Base-by-base conservation (phyloP, 2,797 vertebrate species). In the Parambassis ranga region DNA sequence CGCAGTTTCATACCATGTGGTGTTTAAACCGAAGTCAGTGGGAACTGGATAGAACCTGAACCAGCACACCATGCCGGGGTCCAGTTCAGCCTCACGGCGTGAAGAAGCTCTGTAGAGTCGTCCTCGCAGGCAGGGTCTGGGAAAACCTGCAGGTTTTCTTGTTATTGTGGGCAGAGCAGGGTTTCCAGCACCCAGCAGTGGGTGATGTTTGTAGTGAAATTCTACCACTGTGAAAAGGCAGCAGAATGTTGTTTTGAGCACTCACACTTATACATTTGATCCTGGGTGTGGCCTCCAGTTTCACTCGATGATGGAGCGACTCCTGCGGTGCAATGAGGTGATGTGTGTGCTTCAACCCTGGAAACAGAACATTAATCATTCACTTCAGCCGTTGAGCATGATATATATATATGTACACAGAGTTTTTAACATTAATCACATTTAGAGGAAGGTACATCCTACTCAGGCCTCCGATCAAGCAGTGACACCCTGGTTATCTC, bases 101-200 rank as follows among this genome's bases (percentile, higher is more conserved):
- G 82, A 56, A 5, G 28, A 57, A 65, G 13, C 33, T 6, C 58
- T 65, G 32, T 0, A n/a, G 32, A 35, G 13, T 58, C 24, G 1
- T 68, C 62, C 46, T 68, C 53, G 15, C 49, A 48, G 71, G 62
- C 48, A 8, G 66, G 19, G 78, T 84, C 67, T 89, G 84, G 65
- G 87, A 88, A 85, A 74, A 65, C 23, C 87, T 69, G 77, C 81
- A 37, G 85, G 87, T 63, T 47, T 14, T 32, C 60, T 50, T 86
- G 85, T 87, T 87, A 44, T 81, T 75, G 50, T 65, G 56, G 66
- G 66, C 33, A 3, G 23, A 42, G 60, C 11, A 44, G 35, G 51
- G 56, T 57, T 20, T 55, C 36, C 70, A 68, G 61, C 41, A 6
- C n/a, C n/a, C 4, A 53, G 9, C 39, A 9, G 61, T 10, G 42